Conservation (phyloP, 2,797 vertebrate genomes). For the Mycteria americana region DNA sequence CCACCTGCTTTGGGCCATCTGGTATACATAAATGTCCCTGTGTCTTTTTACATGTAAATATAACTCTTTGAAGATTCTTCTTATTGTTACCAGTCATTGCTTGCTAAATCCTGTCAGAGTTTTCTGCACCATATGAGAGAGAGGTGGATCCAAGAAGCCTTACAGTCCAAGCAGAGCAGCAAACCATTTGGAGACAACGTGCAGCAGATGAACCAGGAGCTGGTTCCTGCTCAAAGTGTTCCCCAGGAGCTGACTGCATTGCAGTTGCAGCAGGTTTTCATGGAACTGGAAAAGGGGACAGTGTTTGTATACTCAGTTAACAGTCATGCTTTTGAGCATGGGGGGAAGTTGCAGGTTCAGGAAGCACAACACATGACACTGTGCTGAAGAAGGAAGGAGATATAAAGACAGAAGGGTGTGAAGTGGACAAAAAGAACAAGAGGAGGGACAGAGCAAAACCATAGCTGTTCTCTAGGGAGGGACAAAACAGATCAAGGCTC, state of each 20-base stretch:
- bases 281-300: not conserved
- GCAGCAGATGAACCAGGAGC: not conserved
- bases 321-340: fast-evolving
- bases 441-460: not conserved
- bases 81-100: not conserved
- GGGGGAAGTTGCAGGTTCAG: not conserved
- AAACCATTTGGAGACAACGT: fast-evolving
- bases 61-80: constrained; percentile 11
- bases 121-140: not conserved
- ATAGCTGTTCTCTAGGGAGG: not conserved
- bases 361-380: not conserved
- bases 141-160: not conserved
- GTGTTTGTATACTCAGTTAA: not conserved
- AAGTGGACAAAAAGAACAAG: not conserved
- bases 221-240: fast-evolving
- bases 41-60: constrained; percentile 19
- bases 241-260: not conserved
- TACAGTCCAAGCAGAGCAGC: not conserved
- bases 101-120: not conserved
- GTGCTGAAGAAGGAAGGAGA: not conserved
- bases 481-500: not conserved
- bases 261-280: not conserved
- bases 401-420: not conserved
- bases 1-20: constrained; percentile 41
- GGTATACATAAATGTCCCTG: not conserved